Base-by-base conservation (phyloP, 2,888 invertebrate species). In the Coleophora flavipennella region DNA sequence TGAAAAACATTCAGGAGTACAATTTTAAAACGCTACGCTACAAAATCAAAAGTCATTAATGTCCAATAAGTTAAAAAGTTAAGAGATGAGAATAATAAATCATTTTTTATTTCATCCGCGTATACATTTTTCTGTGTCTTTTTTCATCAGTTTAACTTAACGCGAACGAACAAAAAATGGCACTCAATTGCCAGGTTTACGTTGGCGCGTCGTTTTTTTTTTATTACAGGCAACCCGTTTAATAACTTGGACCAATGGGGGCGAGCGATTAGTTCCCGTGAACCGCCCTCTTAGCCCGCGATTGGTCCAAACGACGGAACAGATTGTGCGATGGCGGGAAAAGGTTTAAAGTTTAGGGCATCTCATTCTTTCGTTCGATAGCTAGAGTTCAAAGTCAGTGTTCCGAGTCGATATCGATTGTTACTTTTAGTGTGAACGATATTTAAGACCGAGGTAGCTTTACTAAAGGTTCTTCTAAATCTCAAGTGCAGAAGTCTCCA, bases 41-140 rank as follows among this genome's bases (percentile, higher is more conserved):
- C 68, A 68, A 79, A 80, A 81, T 84, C 83, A 81, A 73, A 80
- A 81, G 72, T 79, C 77, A 81, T 84, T 81, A 83, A 70, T 59
- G 74, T 84, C 72, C 74, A 79, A 80, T 83, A 80, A 79, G 78
- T 84, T 83, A 77, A 79, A 80, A 81, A 78, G 77, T 79, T 76
- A 73, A 70, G 64, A 67, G 71, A 64, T 66, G 60, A 59, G 56
- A 61, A 68, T 78, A 75, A 81, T 84, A 84, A 84, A 84, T 84
- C 83, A 84, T 80, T 79, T 77, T 79, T 74, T 77, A 76, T 79
- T 77, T 73, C 77, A 76, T 77, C 72, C 74, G 74, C 58, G 64
- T 67, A 70, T 67, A 71, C 74, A 76, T 75, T 76, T 78, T 74
- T 74, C 72, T 57, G 57, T 66, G 73, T 75, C 75, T 72, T 79